Conservation (phyloP, 2,888 invertebrate genomes). For the Graphium colonna region DNA sequence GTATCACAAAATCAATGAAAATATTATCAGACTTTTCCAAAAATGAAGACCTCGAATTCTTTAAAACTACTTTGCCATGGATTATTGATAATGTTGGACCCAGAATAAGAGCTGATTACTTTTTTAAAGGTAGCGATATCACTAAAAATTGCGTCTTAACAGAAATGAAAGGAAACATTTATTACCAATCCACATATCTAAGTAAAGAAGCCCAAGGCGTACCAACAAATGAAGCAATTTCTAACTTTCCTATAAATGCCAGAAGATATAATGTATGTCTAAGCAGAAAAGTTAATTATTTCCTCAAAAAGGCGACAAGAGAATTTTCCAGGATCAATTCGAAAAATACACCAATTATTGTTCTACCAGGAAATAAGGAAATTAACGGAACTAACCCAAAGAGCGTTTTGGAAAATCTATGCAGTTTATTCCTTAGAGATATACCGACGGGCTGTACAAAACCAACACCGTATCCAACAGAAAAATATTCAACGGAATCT, state of each 20-base stretch:
- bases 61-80: constrained; percentile 36
- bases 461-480: constrained; percentile 21
- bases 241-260: constrained; percentile 23
- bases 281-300: constrained; percentile 19
- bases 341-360: constrained; percentile 26
- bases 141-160: constrained; percentile 34
- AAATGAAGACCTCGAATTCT: constrained; percentile 33
- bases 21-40: constrained; percentile 37
- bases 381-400: constrained; percentile 21
- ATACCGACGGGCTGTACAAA: constrained; percentile 26
- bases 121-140: constrained; percentile 32
- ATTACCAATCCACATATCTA: constrained; percentile 30
- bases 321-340: constrained; percentile 26
- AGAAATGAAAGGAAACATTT: constrained; percentile 27
- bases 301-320: constrained; percentile 23
- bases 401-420: constrained; percentile 27
- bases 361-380: constrained; percentile 24
- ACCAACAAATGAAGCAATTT: constrained; percentile 22
- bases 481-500: background rate
- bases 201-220: constrained; percentile 27
- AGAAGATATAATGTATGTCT: constrained; percentile 26
- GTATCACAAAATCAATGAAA: constrained; percentile 31
- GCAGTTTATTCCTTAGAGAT: constrained; percentile 20
- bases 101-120: constrained; percentile 31
- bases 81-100: constrained; percentile 37